These are phyloP conservation scores for Tapirus indicus DNA, from an alignment of 2,797 vertebrate genomes.

Conservation along the genomic window DNA sequence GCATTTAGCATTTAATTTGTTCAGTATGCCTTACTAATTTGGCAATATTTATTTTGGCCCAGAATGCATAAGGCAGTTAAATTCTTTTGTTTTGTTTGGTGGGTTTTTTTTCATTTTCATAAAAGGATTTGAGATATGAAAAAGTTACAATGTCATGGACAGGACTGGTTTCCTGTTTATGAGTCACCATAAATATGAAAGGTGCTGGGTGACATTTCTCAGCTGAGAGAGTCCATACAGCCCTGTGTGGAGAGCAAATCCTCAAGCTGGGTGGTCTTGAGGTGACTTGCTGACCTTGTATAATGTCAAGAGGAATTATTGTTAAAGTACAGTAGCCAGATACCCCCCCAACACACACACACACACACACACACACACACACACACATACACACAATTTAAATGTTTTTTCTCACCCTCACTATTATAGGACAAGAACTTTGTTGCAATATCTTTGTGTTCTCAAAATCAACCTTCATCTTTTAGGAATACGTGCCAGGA, in stretches of 20 bases:
- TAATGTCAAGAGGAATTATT: constrained; percentile 88
- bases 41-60: constrained; percentile 90
- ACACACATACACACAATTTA: neutral
- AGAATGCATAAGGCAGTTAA: constrained; percentile 87
- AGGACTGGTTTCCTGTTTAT: constrained; percentile 91
- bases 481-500: neutral
- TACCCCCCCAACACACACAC: neutral
- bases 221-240: constrained; percentile 89
- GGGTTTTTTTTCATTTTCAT: constrained; percentile 83
- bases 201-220: constrained; percentile 93
- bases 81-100: constrained; percentile 85
- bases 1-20: constrained; percentile 90
- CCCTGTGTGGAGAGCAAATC: constrained; percentile 86
- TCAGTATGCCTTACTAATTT: constrained; percentile 91
- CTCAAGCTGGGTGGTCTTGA: constrained; percentile 91
- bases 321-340: constrained; percentile 91
- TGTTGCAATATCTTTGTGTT: neutral
- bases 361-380: neutral
- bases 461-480: constrained; percentile 42
- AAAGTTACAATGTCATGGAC: constrained; percentile 88
- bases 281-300: constrained; percentile 89
- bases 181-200: constrained; percentile 92
- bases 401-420: constrained; percentile 1
- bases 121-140: constrained; percentile 89
- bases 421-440: neutral